These are phyloP conservation scores for Trachymyrmex cornetzi DNA, from an alignment of 1,140 invertebrate species.

Conservation along the genomic window DNA sequence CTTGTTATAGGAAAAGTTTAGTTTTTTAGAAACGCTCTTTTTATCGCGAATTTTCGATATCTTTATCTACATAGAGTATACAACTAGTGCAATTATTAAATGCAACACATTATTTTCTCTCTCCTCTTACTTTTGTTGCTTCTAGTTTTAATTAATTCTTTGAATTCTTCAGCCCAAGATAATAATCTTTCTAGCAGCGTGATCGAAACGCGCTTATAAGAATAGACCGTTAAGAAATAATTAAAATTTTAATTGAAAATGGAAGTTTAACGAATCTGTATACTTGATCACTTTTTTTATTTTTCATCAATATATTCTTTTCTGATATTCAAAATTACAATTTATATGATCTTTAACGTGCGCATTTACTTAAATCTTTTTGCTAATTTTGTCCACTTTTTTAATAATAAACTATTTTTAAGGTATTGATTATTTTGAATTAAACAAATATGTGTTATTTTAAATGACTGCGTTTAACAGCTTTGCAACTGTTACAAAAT, in stretches of 20 bases:
- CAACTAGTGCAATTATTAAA: not conserved
- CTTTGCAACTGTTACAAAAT: too few relatives aligned
- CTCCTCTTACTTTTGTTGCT: not conserved
- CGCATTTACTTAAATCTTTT: not conserved
- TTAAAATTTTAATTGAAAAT: conserved; percentile 58
- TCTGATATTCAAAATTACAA: conserved; percentile 23
- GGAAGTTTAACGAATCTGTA: conserved; percentile 9
- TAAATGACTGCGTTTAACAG: not conserved
- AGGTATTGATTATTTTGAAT: too few relatives aligned
- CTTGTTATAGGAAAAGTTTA: not conserved
- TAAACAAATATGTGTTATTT: not conserved
- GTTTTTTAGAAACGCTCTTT: too few relatives aligned
- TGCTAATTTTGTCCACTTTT: not conserved
- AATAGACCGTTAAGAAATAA: conserved; percentile 34
- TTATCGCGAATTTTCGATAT: not conserved
- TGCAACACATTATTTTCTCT: not conserved
- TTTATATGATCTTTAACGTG: not conserved
- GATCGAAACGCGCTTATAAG: conserved; percentile 23
- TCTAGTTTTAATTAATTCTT: conserved; percentile 38
- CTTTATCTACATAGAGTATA: not conserved
- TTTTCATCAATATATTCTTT: not conserved
- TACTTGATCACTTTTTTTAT: not conserved
- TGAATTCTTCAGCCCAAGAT: not conserved
- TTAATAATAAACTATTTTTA: not conserved
- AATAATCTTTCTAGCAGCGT: conserved; percentile 42